Base-by-base conservation (phyloP, 2,113 vertebrate genomes). In the Empidonax alnorum region DNA sequence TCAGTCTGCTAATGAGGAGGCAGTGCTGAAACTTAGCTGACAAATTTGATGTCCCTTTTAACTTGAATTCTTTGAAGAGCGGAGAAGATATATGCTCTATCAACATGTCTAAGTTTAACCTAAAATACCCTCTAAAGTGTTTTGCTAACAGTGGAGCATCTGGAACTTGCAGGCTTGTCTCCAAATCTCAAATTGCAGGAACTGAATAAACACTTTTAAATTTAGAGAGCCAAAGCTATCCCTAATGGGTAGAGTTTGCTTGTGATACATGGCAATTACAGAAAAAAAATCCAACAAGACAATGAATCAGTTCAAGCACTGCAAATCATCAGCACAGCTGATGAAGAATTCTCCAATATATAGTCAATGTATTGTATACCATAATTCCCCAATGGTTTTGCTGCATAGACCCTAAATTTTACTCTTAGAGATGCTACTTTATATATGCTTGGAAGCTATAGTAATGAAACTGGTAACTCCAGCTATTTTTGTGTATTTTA, bases 171-270 rank as follows among this genome's bases (percentile, higher is more conserved):
- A 94, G 89, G 89, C 90, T 87, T 59, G 35, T 62, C 63, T 85
- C 82, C 72, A 90, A 83, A 75, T 83, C 59, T 90, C 63, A 85
- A 53, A 73, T 44, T 80, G 50, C 55, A 85, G 59, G 85, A 94
- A 82, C 87, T 84, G 81, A 89, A 84, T 55, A 92, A 89, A 75
- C 81, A 68, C 30, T 78, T 91, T 24, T 73, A 91, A 84, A 94
- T 76, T 62, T 58, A 89, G 77, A 75, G 42, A 65, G 62, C 66
- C 30, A 85, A 92, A 94, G 77, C 46, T 42, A 31, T 75, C 23
- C 6, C 28, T 72, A 55, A 84, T 47, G 33, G 16, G 8, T 66
- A 65, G 61, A 72, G 20, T 79, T 68, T 87, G 66, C 49, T 83
- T 72, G 25, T 72, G 66, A 66, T 68, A 75, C 19, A 23, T 61